Conservation (phyloP, 1,140 invertebrate species). For the Ooceraea biroi region DNA sequence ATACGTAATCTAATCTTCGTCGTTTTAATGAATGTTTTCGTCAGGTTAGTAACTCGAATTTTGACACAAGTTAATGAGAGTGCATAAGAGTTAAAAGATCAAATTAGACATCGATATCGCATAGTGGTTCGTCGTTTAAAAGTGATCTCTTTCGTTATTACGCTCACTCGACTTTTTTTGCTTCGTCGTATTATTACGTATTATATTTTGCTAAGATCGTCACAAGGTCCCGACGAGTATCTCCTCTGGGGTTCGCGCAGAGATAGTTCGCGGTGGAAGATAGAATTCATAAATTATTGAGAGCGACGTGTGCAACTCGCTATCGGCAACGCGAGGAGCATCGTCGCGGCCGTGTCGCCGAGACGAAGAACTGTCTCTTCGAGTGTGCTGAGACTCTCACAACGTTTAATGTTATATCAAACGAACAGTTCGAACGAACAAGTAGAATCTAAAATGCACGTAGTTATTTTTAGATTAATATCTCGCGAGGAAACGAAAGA, state of each 20-base stretch:
- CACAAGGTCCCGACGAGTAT: conserved; percentile 25
- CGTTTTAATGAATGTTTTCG: too few relatives aligned
- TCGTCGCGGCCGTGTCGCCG: conserved; percentile 51
- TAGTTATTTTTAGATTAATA: neutral
- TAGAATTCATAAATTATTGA: conserved; percentile 85
- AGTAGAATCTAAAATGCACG: conserved; percentile 40
- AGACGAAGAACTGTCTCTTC: conserved; percentile 44
- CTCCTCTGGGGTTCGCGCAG: conserved; percentile 41
- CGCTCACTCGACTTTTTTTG: neutral
- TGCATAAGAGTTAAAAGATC: neutral
- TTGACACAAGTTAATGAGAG: neutral
- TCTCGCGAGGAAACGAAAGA: neutral
- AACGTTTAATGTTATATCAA: conserved; percentile 64
- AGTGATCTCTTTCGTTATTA: conserved; percentile 34
- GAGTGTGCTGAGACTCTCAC: conserved; percentile 1
- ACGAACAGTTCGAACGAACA: conserved; percentile 51
- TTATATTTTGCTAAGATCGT: conserved; percentile 44
- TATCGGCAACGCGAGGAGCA: conserved; percentile 53
- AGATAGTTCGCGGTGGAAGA: conserved; percentile 78
- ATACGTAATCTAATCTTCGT: too few relatives aligned
- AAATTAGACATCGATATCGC: conserved; percentile 40
- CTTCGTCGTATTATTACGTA: conserved; percentile 42
- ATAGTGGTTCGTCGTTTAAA: conserved; percentile 49
- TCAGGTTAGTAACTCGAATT: too few relatives aligned
- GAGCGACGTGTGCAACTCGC: conserved; percentile 81